phyloP scores from a whole-genome alignment of 2,113 vertebrate species.

The Apistogramma diplotaenia region DNA sequence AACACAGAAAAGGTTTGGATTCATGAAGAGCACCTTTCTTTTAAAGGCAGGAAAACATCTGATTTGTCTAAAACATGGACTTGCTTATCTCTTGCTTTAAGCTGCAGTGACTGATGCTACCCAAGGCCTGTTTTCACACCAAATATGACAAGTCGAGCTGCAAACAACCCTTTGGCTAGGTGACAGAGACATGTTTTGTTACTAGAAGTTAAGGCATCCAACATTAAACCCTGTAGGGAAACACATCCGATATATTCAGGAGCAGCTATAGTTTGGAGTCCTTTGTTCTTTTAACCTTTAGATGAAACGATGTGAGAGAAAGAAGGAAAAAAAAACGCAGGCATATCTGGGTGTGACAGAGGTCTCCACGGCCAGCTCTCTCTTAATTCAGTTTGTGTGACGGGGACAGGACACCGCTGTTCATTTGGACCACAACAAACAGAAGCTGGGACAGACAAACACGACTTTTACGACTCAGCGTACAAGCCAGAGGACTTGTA shows the following conservation, averaged over 20 bases:
- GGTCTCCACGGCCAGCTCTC: not conserved
- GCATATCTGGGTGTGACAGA: not conserved
- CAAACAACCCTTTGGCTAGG: not conserved
- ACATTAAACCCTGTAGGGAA: not conserved
- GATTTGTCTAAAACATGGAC: not conserved
- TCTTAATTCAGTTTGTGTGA: conserved; percentile 29
- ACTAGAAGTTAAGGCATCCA: not conserved
- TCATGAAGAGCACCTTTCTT: not conserved
- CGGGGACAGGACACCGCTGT: not conserved
- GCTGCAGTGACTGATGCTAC: not conserved
- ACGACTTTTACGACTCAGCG: not conserved
- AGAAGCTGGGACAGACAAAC: not conserved
- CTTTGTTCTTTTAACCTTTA: not conserved
- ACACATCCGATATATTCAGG: not conserved
- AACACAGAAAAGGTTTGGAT: not conserved
- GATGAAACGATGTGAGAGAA: not conserved
- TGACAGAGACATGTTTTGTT: not conserved
- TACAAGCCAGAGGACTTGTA: not conserved
- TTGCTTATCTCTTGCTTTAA: not conserved
- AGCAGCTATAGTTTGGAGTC: not conserved
- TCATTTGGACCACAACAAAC: conserved; percentile 16
- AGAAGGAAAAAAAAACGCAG: not conserved
- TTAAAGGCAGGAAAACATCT: not conserved
- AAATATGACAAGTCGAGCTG: not conserved
- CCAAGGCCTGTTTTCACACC: not conserved